These are phyloP conservation scores for Philaenus spumarius DNA, from an alignment of 1,140 invertebrate species.

Conservation along the genomic window DNA sequence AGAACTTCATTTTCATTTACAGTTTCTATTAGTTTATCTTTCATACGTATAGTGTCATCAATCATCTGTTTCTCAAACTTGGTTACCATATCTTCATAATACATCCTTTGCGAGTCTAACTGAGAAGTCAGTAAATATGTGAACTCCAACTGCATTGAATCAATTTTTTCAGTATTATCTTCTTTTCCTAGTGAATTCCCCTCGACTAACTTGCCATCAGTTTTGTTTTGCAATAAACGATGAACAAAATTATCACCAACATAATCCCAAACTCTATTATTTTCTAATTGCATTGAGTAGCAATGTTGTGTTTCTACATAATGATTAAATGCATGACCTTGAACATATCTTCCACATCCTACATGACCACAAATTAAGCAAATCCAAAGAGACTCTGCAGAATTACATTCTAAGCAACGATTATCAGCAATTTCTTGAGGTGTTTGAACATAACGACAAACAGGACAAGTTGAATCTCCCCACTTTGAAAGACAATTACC, in stretches of 20 bases:
- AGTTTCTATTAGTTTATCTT: conserved; percentile 42
- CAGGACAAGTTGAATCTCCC: conserved; percentile 79
- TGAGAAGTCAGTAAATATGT: conserved; percentile 96
- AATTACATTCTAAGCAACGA: conserved; percentile 74
- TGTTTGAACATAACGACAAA: conserved; percentile 81
- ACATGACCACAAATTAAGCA: conserved; percentile 98
- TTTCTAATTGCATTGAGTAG: conserved; percentile 92
- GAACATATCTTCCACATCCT: conserved; percentile 83
- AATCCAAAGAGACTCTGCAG: conserved; percentile 88
- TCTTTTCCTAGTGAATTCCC: conserved; percentile 47
- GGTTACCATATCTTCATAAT: conserved; percentile 80
- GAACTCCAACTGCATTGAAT: conserved; percentile 91
- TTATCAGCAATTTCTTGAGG: conserved; percentile 82
- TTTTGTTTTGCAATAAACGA: conserved; percentile 90
- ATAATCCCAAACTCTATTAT: conserved; percentile 98
- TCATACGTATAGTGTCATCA: conserved; percentile 45
- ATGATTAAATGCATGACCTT: conserved; percentile 72
- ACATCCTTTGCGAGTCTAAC: conserved; percentile 86
- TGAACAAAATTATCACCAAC: conserved; percentile 96
- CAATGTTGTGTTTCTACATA: conserved; percentile 94
- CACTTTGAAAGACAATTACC: conserved; percentile 90
- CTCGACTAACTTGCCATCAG: conserved; percentile 95
- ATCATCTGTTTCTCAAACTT: conserved; percentile 49
- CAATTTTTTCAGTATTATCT: conserved; percentile 78
- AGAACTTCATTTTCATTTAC: conserved; percentile 39